phyloP scores from a whole-genome alignment of 2,888 invertebrate genomes.

The Acrocera orbiculus region DNA sequence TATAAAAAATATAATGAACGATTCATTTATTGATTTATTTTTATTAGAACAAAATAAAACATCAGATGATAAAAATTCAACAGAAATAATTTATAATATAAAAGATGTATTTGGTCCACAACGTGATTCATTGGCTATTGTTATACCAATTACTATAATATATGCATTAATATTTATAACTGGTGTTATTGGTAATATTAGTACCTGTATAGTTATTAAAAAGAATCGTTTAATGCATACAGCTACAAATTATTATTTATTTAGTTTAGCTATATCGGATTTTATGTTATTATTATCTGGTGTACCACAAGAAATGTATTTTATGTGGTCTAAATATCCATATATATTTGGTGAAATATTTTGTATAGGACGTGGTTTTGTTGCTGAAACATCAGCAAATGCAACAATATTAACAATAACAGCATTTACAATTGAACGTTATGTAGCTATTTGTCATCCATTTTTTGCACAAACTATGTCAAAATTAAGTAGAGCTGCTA shows the following conservation, averaged over 20 bases:
- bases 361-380: constrained; percentile 57
- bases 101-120: constrained; percentile 21
- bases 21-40: no score
- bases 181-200: constrained; percentile 63
- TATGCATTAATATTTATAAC: constrained; percentile 62
- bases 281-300: constrained; percentile 56
- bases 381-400: constrained; percentile 65
- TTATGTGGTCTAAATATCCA: constrained; percentile 58
- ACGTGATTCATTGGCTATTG: constrained; percentile 41
- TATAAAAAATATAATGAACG: no score
- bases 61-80: no score
- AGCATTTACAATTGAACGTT: constrained; percentile 64
- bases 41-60: no score
- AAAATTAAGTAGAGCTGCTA: constrained; percentile 62
- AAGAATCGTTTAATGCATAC: constrained; percentile 70
- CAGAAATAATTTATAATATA: no score
- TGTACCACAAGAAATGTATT: constrained; percentile 66
- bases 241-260: constrained; percentile 64
- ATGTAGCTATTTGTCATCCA: constrained; percentile 44
- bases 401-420: constrained; percentile 65
- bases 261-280: constrained; percentile 72
- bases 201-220: constrained; percentile 70
- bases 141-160: constrained; percentile 55
- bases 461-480: constrained; percentile 61
- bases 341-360: constrained; percentile 63